Base-by-base conservation (phyloP, 2,113 vertebrate genomes). In the Psittacus erithacus region DNA sequence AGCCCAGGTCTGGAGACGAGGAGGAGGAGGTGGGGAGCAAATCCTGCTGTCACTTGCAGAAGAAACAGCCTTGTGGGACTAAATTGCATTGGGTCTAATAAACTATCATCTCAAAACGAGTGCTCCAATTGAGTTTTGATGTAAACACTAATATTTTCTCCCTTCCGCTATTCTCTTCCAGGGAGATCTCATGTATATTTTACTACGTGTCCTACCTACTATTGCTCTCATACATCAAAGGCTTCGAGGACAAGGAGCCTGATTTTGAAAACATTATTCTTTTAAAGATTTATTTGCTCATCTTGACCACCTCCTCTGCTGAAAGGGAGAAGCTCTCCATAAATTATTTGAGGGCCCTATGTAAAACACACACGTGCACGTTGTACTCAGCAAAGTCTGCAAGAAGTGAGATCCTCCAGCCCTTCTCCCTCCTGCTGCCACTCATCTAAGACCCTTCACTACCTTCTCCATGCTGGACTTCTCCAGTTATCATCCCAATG, bases 251-350 rank as follows among this genome's bases (percentile, higher is more conserved):
- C 97, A 97, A 97, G 98, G 77, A 98, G 94, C 96, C 97, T 98
- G 98, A 97, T 98, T 98, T 97, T 97, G 97, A 98, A 98, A 98
- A 98, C 98, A 98, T 98, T 98, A 98, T 98, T 98, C 98, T 98
- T 98, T 98, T 97, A 97, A 97, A 98, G 98, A 98, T 98, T 98
- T 98, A 98, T 98, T 97, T 39, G 90, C 97, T 98, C 85, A 0
- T 98, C 97, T 95, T 98, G 98, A 98, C 98, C 98, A 98, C 96
- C 97, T 97, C 90, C 89, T 97, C 94, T 68, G 97, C 97, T 47
- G 83, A 97, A 96, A 97, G 82, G 83, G 85, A 97, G 94, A 94
- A 67, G 73, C 70, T 94, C 94, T 91, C 97, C 95, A 97, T 97
- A 97, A 97, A 97, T 98, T 98, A 98, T 97, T 97, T 91, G 91